Conservation (phyloP, 2,113 vertebrate genomes). For the Carassius gibelio region DNA sequence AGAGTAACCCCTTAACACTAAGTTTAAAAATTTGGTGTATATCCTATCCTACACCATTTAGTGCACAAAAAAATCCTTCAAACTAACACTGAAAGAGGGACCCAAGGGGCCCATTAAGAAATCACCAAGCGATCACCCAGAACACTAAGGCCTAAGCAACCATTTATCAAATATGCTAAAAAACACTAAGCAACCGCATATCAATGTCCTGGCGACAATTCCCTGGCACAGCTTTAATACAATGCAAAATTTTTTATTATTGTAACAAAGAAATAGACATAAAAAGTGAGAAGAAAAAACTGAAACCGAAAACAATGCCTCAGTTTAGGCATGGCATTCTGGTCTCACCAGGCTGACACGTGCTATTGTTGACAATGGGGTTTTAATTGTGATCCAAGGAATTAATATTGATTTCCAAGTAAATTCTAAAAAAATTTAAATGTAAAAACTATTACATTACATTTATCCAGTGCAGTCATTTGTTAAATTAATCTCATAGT, state of each 20-base stretch:
- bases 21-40: not conserved
- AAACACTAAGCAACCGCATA: not conserved
- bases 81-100: not conserved
- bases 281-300: not conserved
- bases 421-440: too few relatives aligned
- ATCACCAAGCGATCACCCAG: not conserved
- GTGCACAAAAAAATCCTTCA: not conserved
- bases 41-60: not conserved
- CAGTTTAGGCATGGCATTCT: not conserved
- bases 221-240: not conserved
- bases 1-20: not conserved
- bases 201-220: not conserved
- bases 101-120: not conserved
- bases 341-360: not conserved
- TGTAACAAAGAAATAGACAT: not conserved
- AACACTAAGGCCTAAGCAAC: not conserved
- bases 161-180: constrained; percentile 5
- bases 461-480: constrained; percentile 37
- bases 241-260: not conserved
- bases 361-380: not conserved
- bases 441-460: constrained; percentile 24
- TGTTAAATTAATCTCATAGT: constrained; percentile 27
- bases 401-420: constrained; percentile 18
- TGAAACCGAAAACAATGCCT: not conserved
- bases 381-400: constrained; percentile 8